Percentiles rank a stretch among this genome's conserved stretches.
Conservation (phyloP, 1,140 invertebrate species). For the Temnothorax nylanderi region DNA sequence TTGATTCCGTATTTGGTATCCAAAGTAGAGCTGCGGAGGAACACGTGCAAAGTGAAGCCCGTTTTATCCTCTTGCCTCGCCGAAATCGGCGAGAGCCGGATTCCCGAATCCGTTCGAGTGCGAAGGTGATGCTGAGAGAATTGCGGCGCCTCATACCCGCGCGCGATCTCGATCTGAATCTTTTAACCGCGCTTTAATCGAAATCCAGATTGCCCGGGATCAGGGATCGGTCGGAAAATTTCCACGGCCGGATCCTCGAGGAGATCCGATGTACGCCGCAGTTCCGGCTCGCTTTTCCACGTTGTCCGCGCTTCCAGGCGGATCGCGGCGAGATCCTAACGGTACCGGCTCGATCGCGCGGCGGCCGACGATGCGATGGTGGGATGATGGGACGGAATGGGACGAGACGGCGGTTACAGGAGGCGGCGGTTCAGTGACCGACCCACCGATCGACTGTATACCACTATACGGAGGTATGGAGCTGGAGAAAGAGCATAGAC, state of each 20-base stretch:
- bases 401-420: constrained; percentile 52
- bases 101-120: background rate
- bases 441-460: constrained; percentile 75
- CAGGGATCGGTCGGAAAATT: background rate
- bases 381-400: constrained; percentile 65
- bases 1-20: background rate
- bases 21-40: background rate
- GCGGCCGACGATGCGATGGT: background rate
- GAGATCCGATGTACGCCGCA: background rate
- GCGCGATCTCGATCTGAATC: background rate
- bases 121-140: background rate
- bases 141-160: background rate
- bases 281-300: constrained; percentile 39
- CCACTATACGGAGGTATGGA: constrained; percentile 36
- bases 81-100: background rate
- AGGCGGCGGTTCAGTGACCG: constrained; percentile 77
- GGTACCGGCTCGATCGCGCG: constrained; percentile 69
- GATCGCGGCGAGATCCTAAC: constrained; percentile 74
- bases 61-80: background rate
- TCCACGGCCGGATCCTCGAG: background rate
- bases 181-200: background rate
- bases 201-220: background rate
- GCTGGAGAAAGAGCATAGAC: constrained; percentile 37
- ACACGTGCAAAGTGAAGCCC: background rate
- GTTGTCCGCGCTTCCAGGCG: constrained; percentile 66